Evolutionary conservation across 2,113 vertebrate genomes (phyloP).

Genomic region (Macrotus californicus): DNA sequence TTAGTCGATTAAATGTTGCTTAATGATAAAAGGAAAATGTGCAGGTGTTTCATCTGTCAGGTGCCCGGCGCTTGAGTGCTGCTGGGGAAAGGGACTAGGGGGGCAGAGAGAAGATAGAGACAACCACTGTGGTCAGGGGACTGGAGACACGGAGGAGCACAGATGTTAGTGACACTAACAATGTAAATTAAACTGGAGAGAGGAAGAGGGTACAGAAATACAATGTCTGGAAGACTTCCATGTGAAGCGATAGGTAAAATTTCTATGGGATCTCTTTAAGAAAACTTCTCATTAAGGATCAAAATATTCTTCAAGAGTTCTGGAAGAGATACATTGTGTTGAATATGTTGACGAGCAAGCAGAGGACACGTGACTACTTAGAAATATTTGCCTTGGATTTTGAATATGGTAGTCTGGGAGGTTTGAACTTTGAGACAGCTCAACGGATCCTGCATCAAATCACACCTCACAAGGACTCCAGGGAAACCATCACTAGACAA

Average conservation of each 20-base stretch:
- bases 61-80: background rate
- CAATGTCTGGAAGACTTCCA: background rate
- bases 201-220: background rate
- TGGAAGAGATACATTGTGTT: background rate
- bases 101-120: background rate
- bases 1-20: constrained; percentile 58
- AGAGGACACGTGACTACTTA: background rate
- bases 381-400: background rate
- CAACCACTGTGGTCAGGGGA: background rate
- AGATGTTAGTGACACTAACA: background rate
- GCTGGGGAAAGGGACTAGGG: background rate
- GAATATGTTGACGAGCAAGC: background rate
- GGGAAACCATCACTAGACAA: background rate
- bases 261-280: background rate
- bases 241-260: background rate
- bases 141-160: background rate
- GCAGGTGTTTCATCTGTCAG: constrained; percentile 29
- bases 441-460: background rate
- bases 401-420: background rate
- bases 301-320: background rate
- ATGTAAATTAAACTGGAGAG: background rate
- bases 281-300: background rate
- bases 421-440: background rate
- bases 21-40: constrained; percentile 42
- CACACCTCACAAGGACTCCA: background rate